Percentiles rank a stretch among this genome's conserved stretches.
Evolutionary conservation across 2,113 vertebrate species (phyloP).

Genomic region (Sturnira hondurensis): DNA sequence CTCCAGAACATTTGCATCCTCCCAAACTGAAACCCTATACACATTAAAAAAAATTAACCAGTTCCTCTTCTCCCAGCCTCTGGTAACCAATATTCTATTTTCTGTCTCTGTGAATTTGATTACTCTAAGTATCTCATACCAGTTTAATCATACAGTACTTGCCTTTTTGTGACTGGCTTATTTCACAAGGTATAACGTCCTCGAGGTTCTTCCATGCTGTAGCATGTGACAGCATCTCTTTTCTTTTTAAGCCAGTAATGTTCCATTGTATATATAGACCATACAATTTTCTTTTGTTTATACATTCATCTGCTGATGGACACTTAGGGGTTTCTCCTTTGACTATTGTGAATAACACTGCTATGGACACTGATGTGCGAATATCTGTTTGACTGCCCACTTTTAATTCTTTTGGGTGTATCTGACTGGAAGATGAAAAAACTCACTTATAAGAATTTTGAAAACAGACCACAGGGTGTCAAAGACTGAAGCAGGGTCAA

Average conservation of each 20-base stretch:
- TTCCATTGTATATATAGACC: neutral
- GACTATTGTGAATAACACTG: neutral
- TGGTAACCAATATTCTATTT: neutral
- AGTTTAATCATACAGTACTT: neutral
- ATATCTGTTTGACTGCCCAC: neutral
- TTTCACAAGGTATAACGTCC: neutral
- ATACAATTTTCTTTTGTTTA: neutral
- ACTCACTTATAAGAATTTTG: neutral
- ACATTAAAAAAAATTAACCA: neutral
- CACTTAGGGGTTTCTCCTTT: neutral
- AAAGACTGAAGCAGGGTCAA: neutral
- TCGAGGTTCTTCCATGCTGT: neutral
- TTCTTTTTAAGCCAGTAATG: neutral
- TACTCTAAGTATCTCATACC: too few relatives aligned
- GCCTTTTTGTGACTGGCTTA: neutral
- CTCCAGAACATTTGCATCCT: neutral
- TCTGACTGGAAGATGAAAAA: neutral
- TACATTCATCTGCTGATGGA: neutral
- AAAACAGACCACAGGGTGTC: neutral
- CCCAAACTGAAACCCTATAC: neutral
- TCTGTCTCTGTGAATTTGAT: neutral
- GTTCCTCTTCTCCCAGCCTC: neutral
- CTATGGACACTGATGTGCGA: neutral
- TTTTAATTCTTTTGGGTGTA: neutral
- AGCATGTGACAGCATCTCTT: neutral